Conservation (phyloP, 2,888 invertebrate species). For the Andrena camellia region DNA sequence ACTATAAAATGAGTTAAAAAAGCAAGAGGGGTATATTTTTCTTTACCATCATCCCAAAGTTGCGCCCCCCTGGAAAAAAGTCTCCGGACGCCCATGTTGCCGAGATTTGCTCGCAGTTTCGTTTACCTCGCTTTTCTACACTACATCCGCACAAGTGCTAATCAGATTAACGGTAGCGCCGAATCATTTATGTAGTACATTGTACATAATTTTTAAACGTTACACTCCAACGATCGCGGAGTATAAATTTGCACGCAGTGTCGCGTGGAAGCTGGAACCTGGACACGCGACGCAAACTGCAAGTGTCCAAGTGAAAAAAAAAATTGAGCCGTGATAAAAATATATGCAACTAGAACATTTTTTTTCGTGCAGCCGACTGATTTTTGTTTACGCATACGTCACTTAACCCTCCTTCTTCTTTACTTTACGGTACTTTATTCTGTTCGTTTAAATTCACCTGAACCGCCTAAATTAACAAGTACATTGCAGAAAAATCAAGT, state of each 20-base stretch:
- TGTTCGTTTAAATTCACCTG: too few relatives aligned
- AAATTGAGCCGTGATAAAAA: slow-evolving; percentile 5
- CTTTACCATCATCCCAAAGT: too few relatives aligned
- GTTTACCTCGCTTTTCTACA: too few relatives aligned
- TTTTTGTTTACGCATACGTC: slow-evolving; percentile 3
- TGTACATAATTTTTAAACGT: too few relatives aligned
- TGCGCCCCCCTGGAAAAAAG: too few relatives aligned
- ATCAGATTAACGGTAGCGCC: too few relatives aligned
- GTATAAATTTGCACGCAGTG: background rate
- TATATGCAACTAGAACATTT: background rate
- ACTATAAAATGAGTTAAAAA: too few relatives aligned
- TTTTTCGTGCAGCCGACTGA: background rate
- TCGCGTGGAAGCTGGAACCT: background rate
- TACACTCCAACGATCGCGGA: too few relatives aligned
- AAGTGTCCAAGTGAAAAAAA: background rate
- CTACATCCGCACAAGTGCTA: too few relatives aligned
- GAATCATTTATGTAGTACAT: too few relatives aligned
- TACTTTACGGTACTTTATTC: background rate
- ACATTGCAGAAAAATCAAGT: background rate
- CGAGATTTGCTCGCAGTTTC: background rate
- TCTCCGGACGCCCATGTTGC: too few relatives aligned
- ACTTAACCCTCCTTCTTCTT: background rate
- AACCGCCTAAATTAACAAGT: slow-evolving; percentile 27
- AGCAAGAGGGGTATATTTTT: too few relatives aligned
- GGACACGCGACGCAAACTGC: background rate